Evolutionary conservation across 2,888 invertebrate species (phyloP).

Genomic region (Griposia aprilina): DNA sequence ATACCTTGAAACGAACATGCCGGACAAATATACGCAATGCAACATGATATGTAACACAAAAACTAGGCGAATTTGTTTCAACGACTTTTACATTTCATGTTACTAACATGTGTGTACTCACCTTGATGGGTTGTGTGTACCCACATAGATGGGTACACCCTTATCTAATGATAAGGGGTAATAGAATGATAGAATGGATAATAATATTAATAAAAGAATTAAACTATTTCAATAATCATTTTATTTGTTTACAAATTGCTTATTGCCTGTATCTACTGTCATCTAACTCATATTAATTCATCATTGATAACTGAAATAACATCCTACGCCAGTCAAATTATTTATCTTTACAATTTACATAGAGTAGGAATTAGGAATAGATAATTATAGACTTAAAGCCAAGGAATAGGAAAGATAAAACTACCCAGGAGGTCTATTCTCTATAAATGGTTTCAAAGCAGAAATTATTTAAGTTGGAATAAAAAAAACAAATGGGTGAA

Average conservation of each 20-base stretch:
- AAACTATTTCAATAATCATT: constrained; percentile 73
- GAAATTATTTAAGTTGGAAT: constrained; percentile 5
- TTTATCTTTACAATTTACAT: constrained; percentile 53
- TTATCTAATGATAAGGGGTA: not conserved
- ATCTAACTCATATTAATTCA: constrained; percentile 68
- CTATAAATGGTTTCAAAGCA: constrained; percentile 16
- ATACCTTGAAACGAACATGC: too few species aligned
- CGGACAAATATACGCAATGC: not conserved
- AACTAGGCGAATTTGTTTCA: not conserved
- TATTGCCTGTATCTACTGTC: constrained; percentile 77
- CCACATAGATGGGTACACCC: not conserved
- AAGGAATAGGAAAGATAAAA: constrained; percentile 40
- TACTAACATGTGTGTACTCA: not conserved
- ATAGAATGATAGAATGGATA: not conserved
- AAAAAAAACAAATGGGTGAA: constrained; percentile 19
- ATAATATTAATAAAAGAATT: constrained; percentile 38
- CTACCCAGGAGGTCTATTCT: constrained; percentile 46
- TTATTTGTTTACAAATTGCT: constrained; percentile 83
- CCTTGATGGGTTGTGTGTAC: not conserved
- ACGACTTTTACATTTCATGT: not conserved
- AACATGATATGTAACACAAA: not conserved
- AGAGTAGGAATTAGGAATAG: constrained; percentile 38
- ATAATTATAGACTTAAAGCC: constrained; percentile 47
- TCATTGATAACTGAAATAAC: constrained; percentile 59
- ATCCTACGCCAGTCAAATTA: constrained; percentile 55